A percentile compares a stretch with the other conserved stretches of the same genome.
phyloP scores from a whole-genome alignment of 64 coral and sea anemone species.

The Dendronephthya gigantea region DNA sequence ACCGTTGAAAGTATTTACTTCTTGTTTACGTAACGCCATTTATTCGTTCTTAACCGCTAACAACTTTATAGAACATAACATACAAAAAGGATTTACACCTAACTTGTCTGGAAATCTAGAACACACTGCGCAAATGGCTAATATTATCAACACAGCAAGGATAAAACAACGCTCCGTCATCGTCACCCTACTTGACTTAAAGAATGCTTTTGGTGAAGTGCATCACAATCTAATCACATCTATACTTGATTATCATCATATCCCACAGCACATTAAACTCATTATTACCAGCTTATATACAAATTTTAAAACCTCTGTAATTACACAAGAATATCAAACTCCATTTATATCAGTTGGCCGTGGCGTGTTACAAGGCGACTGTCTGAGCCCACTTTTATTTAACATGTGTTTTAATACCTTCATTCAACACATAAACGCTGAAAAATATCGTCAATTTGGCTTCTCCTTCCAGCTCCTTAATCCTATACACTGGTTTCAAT shows the following conservation, averaged over 20 bases:
- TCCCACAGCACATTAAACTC: background rate
- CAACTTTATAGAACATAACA: background rate
- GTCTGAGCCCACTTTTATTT: background rate
- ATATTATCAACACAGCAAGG: background rate
- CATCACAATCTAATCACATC: background rate
- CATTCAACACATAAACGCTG: background rate
- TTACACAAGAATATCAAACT: background rate
- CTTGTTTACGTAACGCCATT: background rate
- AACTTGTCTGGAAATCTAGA: background rate
- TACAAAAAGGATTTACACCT: background rate
- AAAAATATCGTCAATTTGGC: background rate
- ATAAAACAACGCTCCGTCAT: background rate
- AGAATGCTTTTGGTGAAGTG: slow-evolving; percentile 8
- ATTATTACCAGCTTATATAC: background rate
- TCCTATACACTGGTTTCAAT: background rate
- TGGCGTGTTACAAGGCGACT: background rate
- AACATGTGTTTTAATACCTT: background rate
- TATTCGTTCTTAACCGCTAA: background rate
- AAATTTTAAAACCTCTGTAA: background rate
- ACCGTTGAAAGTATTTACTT: background rate
- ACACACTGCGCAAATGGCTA: background rate
- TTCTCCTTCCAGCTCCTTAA: background rate
- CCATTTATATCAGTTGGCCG: background rate
- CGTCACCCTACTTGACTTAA: background rate
- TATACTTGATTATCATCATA: background rate